Percentiles rank a stretch among this genome's conserved stretches.
Evolutionary conservation across 2,888 invertebrate species (phyloP).

Genomic region (Thelaira solivaga): DNA sequence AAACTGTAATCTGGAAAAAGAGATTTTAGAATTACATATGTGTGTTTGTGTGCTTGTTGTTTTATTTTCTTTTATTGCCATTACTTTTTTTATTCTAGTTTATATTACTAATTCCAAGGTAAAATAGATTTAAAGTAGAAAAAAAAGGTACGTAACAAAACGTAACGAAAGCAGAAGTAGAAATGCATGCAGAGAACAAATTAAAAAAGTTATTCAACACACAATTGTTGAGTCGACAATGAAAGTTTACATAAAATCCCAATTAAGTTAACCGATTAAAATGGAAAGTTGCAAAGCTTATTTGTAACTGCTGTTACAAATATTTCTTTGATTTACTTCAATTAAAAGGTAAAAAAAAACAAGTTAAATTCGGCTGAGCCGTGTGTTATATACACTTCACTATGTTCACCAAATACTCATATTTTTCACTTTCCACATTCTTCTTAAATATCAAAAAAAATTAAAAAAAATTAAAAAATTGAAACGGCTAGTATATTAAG

Average conservation of each 20-base stretch:
- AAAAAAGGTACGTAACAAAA: neutral
- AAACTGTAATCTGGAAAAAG: conserved; percentile 52
- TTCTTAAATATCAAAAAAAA: no score
- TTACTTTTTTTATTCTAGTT: neutral
- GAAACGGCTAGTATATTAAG: no score
- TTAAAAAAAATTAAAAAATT: no score
- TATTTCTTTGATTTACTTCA: no score
- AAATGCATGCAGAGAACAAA: neutral
- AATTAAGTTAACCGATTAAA: neutral
- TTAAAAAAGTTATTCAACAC: conserved; percentile 31
- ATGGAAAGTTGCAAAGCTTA: neutral
- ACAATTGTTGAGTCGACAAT: neutral
- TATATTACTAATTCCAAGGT: conserved; percentile 2
- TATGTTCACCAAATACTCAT: no score
- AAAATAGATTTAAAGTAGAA: neutral
- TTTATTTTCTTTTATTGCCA: conserved; percentile 30
- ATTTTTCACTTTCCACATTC: no score
- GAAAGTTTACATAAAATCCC: neutral
- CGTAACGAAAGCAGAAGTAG: neutral
- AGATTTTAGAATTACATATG: conserved; percentile 59
- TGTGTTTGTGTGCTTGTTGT: no score
- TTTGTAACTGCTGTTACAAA: no score
- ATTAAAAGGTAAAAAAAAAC: no score
- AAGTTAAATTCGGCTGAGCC: no score
- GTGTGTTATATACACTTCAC: no score